Evolutionary conservation across 2,113 vertebrate genomes (phyloP), one percentile per base, ranked within the genome.

Genomic region (Melozone crissalis): DNA sequence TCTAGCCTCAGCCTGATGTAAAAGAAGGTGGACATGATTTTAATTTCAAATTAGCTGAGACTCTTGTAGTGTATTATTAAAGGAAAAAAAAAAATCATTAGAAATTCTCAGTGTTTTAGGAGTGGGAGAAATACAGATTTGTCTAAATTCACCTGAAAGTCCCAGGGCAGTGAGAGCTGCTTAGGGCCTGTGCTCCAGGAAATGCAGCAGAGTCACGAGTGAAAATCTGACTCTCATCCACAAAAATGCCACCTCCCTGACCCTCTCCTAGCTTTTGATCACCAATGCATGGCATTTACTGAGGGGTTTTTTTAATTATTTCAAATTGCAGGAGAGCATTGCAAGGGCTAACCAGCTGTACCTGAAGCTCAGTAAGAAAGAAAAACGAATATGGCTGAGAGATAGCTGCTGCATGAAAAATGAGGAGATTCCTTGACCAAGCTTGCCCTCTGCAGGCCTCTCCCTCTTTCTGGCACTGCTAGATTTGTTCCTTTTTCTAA

Each of bases 381-480:
- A 27, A 81, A 75, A 19, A 31, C 41, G 57, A 63, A 4, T 2
- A 30, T 31, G 44, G 89, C 71, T 65, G 57, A 16, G 46, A 18
- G 31, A 78, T 0, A 35, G 49, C 58, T 63, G 19, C 58, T 3
- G 5, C 26, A 3, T 7, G 73, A 43, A 22, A 69, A 57, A 27
- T 2, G 5, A 47, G 41, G 44, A 5, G 13, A 96, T 98, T 92
- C 69, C n/a, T 96, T 96, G 97, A 31, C 41, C 97, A 97, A 97
- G 95, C 10, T 93, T 98, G 98, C 97, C 97, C 97, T 94, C 98
- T 98, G 37, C 66, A 97, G 98, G 73, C 37, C 31, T 51, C 59
- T 21, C 3, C 27, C 23, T 27, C 83, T n/a, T 15, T 31, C 52
- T n/a, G 26, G n/a, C 13, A 3, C 57, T 31, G 47, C 18, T 14